Percentiles rank a stretch among this genome's conserved stretches.
These are phyloP conservation scores for Mus pahari DNA, from an alignment of 2,113 vertebrate genomes.

Conservation along the genomic window DNA sequence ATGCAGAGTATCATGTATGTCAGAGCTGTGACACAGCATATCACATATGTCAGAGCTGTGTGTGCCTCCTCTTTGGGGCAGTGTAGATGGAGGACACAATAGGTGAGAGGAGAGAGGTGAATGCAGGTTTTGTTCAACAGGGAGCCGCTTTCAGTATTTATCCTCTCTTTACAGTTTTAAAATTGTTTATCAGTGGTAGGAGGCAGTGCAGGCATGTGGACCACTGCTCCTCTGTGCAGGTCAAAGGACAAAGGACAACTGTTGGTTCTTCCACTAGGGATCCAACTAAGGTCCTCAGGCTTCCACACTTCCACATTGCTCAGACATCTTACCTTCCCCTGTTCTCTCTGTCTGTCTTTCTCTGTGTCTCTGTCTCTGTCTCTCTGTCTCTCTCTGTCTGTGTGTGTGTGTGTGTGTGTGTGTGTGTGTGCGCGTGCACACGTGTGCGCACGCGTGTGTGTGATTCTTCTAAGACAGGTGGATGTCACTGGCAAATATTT, in stretches of 20 bases:
- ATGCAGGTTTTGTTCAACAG: background rate
- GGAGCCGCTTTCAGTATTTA: background rate
- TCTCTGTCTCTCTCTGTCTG: no score
- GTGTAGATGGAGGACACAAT: rapidly evolving
- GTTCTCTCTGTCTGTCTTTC: background rate
- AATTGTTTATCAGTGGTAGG: background rate
- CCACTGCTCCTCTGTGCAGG: background rate
- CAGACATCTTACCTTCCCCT: background rate
- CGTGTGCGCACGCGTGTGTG: background rate
- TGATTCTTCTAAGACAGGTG: conserved; percentile 17
- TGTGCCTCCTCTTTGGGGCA: background rate
- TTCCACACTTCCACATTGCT: background rate
- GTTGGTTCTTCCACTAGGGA: background rate
- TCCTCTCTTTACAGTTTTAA: background rate
- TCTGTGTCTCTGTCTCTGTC: no score
- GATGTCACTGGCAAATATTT: conserved; percentile 1
- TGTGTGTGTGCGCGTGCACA: background rate
- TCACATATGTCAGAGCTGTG: no score
- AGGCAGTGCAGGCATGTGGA: background rate
- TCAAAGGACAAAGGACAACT: background rate
- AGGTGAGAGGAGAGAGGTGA: background rate
- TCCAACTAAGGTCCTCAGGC: background rate
- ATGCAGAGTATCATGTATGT: no score
- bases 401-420: background rate
- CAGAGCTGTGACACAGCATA: rapidly evolving